Conservation (phyloP, 2,797 vertebrate genomes). For the Arrhamphus sclerolepis region DNA sequence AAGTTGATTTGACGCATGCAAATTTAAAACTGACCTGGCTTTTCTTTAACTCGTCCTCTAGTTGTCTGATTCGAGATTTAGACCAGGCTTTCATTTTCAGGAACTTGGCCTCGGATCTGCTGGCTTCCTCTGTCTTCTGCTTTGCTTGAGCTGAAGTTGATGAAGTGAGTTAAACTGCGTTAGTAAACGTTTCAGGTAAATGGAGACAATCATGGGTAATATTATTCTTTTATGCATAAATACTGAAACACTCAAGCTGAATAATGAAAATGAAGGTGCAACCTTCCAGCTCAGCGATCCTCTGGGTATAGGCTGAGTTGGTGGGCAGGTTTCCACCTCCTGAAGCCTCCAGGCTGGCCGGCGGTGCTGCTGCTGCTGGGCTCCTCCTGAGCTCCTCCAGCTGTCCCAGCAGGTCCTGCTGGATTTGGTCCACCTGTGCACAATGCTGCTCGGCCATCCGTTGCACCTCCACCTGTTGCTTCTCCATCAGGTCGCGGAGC, state of each 20-base stretch:
- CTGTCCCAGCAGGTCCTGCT: slow-evolving; percentile 79
- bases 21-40: slow-evolving; percentile 71
- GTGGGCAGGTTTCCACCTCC: neutral
- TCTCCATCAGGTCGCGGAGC: slow-evolving; percentile 89
- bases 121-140: slow-evolving; percentile 86
- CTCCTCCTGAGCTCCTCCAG: slow-evolving; percentile 74
- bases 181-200: neutral
- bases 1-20: too few species aligned
- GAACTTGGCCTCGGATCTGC: slow-evolving; percentile 90
- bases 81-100: slow-evolving; percentile 94
- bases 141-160: slow-evolving; percentile 81
- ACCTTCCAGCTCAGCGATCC: slow-evolving; percentile 86
- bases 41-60: slow-evolving; percentile 89
- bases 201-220: too few species aligned
- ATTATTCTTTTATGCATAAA: too few species aligned
- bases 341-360: slow-evolving; percentile 31
- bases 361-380: slow-evolving; percentile 17
- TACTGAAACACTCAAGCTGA: neutral
- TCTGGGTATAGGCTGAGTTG: slow-evolving; percentile 65
- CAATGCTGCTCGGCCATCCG: slow-evolving; percentile 78
- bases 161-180: too few species aligned
- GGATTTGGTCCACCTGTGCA: slow-evolving; percentile 78
- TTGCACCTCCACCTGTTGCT: slow-evolving; percentile 84
- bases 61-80: slow-evolving; percentile 87
- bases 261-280: slow-evolving; percentile 2